phyloP scores from a whole-genome alignment of 2,797 vertebrate species.

The Sebastes nivosus region DNA sequence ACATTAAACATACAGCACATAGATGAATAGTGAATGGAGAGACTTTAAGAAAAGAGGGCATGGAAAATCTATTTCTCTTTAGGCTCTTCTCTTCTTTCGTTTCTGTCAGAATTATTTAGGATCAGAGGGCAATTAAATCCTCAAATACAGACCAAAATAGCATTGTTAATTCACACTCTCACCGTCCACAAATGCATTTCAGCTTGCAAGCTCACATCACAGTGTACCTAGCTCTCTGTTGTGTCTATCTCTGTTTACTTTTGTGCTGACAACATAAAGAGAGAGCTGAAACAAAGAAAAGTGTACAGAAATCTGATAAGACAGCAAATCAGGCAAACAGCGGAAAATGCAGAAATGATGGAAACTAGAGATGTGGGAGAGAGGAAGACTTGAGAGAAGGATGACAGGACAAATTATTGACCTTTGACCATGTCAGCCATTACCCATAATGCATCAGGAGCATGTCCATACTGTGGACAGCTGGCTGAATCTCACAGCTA shows the following conservation, averaged over 20 bases:
- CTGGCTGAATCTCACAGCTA: conserved; percentile 15
- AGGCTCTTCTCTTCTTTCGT: background rate
- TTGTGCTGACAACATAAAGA: conserved; percentile 1
- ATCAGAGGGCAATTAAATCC: background rate
- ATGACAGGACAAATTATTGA: conserved; percentile 5
- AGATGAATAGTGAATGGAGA: background rate
- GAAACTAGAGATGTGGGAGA: background rate
- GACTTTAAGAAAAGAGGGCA: background rate
- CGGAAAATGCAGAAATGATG: background rate
- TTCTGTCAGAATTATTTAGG: background rate
- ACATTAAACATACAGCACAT: conserved; percentile 33
- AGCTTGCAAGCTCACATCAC: background rate
- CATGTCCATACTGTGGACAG: background rate
- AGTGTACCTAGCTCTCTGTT: background rate
- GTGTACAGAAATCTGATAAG: background rate
- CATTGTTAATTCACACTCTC: background rate
- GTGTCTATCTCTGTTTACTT: background rate
- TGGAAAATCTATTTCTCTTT: background rate
- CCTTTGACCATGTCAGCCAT: conserved; percentile 13
- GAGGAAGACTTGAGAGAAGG: background rate
- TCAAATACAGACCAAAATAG: background rate
- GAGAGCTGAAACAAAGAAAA: background rate
- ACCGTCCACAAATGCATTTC: background rate
- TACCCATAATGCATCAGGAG: conserved; percentile 23
- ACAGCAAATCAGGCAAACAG: background rate